phyloP scores from a whole-genome alignment of 2,888 invertebrate genomes.

The Drosophila sordidapex region DNA sequence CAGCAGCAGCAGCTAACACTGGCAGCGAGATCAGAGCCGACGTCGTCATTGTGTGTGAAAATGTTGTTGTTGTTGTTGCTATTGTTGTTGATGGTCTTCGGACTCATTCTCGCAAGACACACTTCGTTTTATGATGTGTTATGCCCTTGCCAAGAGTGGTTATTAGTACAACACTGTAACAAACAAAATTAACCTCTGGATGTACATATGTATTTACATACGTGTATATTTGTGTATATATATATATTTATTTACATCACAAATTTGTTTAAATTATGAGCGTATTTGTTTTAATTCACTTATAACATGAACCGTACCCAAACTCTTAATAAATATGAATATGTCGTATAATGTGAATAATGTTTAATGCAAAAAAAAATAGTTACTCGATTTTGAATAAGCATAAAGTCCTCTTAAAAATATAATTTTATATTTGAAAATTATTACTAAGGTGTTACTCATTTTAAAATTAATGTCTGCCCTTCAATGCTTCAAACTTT shows the following conservation, averaged over 20 bases:
- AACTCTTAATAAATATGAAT: neutral
- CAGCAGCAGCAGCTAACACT: conserved; percentile 7
- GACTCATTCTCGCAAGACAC: conserved; percentile 50
- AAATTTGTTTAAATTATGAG: neutral
- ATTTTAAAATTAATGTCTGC: neutral
- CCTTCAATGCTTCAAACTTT: neutral
- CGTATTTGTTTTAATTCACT: neutral
- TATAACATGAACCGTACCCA: too few relatives aligned
- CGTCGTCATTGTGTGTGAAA: conserved; percentile 49
- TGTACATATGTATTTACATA: conserved; percentile 14
- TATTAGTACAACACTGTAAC: conserved; percentile 54
- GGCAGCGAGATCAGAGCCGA: conserved; percentile 45
- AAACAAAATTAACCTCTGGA: conserved; percentile 31
- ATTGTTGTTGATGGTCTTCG: conserved; percentile 22
- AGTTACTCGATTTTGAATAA: too few relatives aligned
- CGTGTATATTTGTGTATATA: neutral
- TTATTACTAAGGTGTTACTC: neutral
- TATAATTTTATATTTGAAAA: neutral
- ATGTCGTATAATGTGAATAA: neutral
- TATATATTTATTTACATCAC: neutral
- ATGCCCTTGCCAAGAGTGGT: conserved; percentile 56
- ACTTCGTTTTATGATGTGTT: conserved; percentile 60
- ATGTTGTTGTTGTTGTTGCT: conserved; percentile 5
- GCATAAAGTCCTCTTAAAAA: neutral
- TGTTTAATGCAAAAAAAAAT: neutral